Percentiles rank a stretch among this genome's conserved stretches.
Evolutionary conservation across 2,113 vertebrate species (phyloP).

Genomic region (Elanus axillaris): DNA sequence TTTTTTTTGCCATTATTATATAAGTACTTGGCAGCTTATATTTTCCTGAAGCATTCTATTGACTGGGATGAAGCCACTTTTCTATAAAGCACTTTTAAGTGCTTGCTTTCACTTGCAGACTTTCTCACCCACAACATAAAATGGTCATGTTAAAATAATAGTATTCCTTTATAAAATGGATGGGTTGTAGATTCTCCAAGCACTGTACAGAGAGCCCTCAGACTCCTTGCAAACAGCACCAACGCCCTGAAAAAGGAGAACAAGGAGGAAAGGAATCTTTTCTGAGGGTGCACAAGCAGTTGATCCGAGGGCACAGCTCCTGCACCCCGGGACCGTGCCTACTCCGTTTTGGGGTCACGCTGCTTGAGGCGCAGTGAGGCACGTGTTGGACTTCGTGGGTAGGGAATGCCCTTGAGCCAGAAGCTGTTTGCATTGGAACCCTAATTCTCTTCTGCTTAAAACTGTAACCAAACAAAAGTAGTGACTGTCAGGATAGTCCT

Average conservation of each 20-base stretch:
- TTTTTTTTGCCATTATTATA: background rate
- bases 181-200: background rate
- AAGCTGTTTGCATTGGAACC: background rate
- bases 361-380: background rate
- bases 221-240: background rate
- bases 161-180: background rate
- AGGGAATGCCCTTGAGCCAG: background rate
- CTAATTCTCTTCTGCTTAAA: background rate
- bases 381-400: accelerated
- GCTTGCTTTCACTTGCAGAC: background rate
- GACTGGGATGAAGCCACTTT: background rate
- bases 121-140: background rate
- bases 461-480: background rate
- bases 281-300: background rate
- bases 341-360: accelerated
- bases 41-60: background rate
- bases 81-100: background rate
- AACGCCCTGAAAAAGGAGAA: background rate
- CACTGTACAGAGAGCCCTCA: accelerated
- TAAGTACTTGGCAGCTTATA: background rate
- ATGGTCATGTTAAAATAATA: accelerated
- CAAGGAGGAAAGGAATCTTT: background rate
- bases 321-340: accelerated
- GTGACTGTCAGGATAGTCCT: background rate
- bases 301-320: background rate